phyloP scores from a whole-genome alignment of 2,888 invertebrate species.

The Graphium colonna region DNA sequence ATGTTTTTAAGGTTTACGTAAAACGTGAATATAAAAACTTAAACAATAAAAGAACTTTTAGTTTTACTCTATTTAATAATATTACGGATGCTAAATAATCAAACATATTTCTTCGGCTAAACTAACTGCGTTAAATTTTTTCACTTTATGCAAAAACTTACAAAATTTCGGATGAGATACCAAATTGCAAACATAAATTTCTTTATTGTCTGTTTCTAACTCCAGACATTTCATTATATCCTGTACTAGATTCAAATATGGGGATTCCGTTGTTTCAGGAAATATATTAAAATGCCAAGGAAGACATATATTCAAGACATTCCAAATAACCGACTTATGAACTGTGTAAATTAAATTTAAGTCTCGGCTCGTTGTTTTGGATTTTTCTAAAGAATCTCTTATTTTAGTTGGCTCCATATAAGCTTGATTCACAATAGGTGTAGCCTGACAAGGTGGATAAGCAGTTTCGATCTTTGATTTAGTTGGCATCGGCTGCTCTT shows the following conservation, averaged over 20 bases:
- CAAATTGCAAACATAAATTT: constrained; percentile 62
- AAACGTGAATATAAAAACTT: no score
- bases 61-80: no score
- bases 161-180: constrained; percentile 54
- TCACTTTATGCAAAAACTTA: constrained; percentile 55
- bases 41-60: no score
- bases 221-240: constrained; percentile 48
- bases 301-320: constrained; percentile 57
- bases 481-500: constrained; percentile 26
- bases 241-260: constrained; percentile 47
- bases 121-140: constrained; percentile 58
- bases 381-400: constrained; percentile 43
- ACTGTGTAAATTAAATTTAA: constrained; percentile 55
- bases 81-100: constrained; percentile 33
- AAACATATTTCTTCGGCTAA: constrained; percentile 49
- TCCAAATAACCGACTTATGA: constrained; percentile 61
- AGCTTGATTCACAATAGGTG: constrained; percentile 22
- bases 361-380: constrained; percentile 41
- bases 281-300: constrained; percentile 63
- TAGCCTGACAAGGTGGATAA: constrained; percentile 54
- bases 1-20: no score
- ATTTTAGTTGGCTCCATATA: constrained; percentile 37
- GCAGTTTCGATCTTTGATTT: constrained; percentile 55
- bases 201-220: constrained; percentile 57
- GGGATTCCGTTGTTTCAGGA: constrained; percentile 50